Conservation (phyloP, 2,113 vertebrate species). For the Dasypus novemcinctus region DNA sequence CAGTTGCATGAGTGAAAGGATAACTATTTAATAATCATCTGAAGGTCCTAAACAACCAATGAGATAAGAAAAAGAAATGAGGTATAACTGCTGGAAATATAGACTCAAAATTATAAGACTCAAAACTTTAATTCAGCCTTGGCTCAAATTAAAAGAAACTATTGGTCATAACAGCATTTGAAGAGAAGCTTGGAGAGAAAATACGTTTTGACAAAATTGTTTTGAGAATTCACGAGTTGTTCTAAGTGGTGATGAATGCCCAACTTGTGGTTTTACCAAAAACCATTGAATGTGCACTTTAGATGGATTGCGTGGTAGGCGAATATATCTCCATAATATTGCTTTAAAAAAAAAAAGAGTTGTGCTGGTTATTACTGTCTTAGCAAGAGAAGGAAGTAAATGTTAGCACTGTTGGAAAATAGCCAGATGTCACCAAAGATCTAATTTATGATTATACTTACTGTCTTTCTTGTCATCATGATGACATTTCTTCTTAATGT, state of each 20-base stretch:
- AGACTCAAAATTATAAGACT: background rate
- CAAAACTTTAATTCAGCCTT: slow-evolving; percentile 7
- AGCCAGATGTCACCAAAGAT: slow-evolving; percentile 49
- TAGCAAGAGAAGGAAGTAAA: slow-evolving; percentile 39
- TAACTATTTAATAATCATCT: background rate
- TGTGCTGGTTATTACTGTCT: background rate
- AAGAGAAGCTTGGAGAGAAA: background rate
- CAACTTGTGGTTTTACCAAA: no score
- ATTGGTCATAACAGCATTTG: background rate
- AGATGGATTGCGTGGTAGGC: no score
- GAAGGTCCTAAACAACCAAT: background rate
- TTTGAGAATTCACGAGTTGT: slow-evolving; percentile 1
- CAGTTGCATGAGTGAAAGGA: background rate
- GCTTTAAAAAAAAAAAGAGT: background rate
- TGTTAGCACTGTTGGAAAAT: background rate
- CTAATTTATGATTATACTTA: slow-evolving; percentile 8
- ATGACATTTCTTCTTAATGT: background rate
- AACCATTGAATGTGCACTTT: no score
- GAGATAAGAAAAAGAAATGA: background rate
- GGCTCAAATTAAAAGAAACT: background rate
- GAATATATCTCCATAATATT: no score
- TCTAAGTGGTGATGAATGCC: background rate
- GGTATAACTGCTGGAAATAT: background rate
- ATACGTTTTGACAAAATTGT: background rate
- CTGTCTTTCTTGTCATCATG: background rate